Evolutionary conservation across 2,888 invertebrate genomes (phyloP).

Genomic region (Epistrophella euchroma): DNA sequence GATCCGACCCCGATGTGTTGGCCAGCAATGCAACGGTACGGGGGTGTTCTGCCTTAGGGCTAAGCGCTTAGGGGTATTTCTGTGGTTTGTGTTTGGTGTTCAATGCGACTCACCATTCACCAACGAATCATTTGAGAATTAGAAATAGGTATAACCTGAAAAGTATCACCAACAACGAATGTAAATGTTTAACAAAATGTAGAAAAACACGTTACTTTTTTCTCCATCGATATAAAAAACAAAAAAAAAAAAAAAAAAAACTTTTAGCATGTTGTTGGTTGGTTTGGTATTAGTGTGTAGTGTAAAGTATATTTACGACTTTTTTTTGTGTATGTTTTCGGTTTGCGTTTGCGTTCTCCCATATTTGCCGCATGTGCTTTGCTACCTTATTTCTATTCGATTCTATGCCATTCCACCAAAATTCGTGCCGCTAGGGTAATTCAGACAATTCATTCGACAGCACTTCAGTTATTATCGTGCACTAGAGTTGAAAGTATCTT

Average conservation of each 20-base stretch:
- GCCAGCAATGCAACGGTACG: not conserved
- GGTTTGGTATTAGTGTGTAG: slow-evolving; percentile 26
- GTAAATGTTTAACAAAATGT: slow-evolving; percentile 7
- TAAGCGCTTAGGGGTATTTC: slow-evolving; percentile 15
- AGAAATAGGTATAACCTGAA: slow-evolving; percentile 16
- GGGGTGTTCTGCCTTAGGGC: not conserved
- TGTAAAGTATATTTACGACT: not conserved
- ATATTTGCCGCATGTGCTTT: slow-evolving; percentile 58
- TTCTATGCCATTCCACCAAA: slow-evolving; percentile 62
- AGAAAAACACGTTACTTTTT: slow-evolving; percentile 64
- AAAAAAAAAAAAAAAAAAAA: not conserved
- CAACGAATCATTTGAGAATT: slow-evolving; percentile 55
- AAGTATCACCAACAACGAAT: slow-evolving; percentile 61
- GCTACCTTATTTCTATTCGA: slow-evolving; percentile 33
- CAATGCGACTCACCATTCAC: slow-evolving; percentile 15
- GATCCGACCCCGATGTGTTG: too few species aligned
- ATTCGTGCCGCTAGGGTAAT: slow-evolving; percentile 73
- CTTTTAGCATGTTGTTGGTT: not conserved
- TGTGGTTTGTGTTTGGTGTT: not conserved
- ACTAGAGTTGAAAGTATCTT: slow-evolving; percentile 69
- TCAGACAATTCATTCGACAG: slow-evolving; percentile 66
- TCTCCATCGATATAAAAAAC: not conserved
- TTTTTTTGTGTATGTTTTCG: slow-evolving; percentile 36
- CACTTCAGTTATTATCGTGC: slow-evolving; percentile 74
- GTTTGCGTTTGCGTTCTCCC: slow-evolving; percentile 41